Percentiles rank a stretch among this genome's conserved stretches.
These are phyloP conservation scores for Synergus itoensis DNA, from an alignment of 2,888 invertebrate genomes.

Conservation along the genomic window DNA sequence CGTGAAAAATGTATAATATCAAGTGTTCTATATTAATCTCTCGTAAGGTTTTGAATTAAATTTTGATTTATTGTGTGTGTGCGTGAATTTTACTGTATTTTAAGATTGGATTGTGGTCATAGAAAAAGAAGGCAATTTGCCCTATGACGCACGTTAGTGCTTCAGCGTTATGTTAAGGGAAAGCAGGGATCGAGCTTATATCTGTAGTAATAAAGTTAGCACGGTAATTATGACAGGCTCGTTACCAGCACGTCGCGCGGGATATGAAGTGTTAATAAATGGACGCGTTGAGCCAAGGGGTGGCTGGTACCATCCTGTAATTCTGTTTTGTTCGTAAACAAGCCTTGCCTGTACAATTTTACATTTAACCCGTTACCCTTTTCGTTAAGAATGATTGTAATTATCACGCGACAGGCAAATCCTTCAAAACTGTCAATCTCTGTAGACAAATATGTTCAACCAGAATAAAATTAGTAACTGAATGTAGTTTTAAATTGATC, in stretches of 20 bases:
- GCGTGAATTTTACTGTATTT: neutral
- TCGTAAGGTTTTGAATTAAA: neutral
- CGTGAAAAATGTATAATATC: neutral
- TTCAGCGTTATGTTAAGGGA: slow-evolving; percentile 49
- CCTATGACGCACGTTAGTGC: slow-evolving; percentile 56
- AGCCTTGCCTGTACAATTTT: slow-evolving; percentile 27
- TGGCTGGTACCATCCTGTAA: slow-evolving; percentile 74
- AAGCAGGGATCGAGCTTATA: slow-evolving; percentile 60
- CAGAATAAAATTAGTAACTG: neutral
- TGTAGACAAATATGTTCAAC: slow-evolving; percentile 2
- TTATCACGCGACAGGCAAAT: slow-evolving; percentile 38
- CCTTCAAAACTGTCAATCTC: slow-evolving; percentile 31
- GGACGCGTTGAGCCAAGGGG: slow-evolving; percentile 73
- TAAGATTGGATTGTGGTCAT: neutral
- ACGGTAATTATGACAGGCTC: slow-evolving; percentile 77
- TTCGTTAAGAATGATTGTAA: slow-evolving; percentile 31
- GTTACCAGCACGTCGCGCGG: slow-evolving; percentile 76
- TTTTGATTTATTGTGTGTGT: neutral
- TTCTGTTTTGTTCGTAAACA: slow-evolving; percentile 65
- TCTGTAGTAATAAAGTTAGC: slow-evolving; percentile 76
- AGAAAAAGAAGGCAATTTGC: slow-evolving; percentile 54
- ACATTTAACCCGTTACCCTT: slow-evolving; percentile 39
- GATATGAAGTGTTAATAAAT: slow-evolving; percentile 78
- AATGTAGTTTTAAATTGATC: neutral
- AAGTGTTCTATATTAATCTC: neutral